These are phyloP conservation scores for Euphydryas editha DNA, from an alignment of 2,888 invertebrate genomes.

Conservation along the genomic window DNA sequence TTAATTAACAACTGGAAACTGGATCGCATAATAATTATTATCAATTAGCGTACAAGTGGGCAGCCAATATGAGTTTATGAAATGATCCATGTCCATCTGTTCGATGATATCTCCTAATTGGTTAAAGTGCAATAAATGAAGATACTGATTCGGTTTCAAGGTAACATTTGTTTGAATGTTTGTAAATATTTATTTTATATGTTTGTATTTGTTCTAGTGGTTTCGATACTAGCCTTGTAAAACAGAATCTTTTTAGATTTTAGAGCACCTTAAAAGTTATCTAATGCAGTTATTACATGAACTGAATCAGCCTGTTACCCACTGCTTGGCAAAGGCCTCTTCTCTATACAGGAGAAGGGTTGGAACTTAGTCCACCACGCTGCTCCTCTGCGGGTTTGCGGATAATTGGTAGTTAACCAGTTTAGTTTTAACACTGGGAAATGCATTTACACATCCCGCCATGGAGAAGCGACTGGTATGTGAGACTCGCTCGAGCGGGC, in stretches of 20 bases:
- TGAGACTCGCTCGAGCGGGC: too few species aligned
- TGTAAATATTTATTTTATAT: background rate
- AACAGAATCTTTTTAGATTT: background rate
- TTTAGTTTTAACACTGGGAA: too few species aligned
- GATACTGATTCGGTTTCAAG: conserved; percentile 24
- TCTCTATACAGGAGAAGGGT: too few species aligned
- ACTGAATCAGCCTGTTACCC: too few species aligned
- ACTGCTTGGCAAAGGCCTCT: too few species aligned
- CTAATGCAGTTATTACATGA: too few species aligned
- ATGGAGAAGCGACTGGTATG: too few species aligned
- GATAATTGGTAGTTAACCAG: too few species aligned
- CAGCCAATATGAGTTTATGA: conserved; percentile 27
- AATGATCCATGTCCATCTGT: conserved; percentile 28
- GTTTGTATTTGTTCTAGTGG: background rate
- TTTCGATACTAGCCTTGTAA: background rate
- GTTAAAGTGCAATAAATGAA: conserved; percentile 10
- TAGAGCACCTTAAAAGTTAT: too few species aligned
- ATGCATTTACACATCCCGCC: too few species aligned
- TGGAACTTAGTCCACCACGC: too few species aligned
- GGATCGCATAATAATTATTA: conserved; percentile 32
- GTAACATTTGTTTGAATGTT: conserved; percentile 8
- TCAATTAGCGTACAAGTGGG: conserved; percentile 35
- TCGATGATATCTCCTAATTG: conserved; percentile 17
- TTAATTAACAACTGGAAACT: conserved; percentile 27
- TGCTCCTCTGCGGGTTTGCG: too few species aligned